Conservation (phyloP, 2,888 invertebrate species). For the Ochropacha duplaris region DNA sequence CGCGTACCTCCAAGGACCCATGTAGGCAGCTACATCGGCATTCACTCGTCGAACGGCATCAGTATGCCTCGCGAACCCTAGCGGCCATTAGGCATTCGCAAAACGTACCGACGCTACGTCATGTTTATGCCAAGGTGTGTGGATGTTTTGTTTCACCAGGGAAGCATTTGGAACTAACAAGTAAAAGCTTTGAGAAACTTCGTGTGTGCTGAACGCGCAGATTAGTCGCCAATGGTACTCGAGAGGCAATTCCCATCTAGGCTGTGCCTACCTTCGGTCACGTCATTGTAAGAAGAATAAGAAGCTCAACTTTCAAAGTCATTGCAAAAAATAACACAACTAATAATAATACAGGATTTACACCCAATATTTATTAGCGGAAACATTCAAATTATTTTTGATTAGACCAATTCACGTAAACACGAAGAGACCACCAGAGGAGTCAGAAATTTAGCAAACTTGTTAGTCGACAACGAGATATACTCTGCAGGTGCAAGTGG, state of each 20-base stretch:
- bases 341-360: background rate
- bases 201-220: no score
- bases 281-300: background rate
- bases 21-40: slow-evolving; percentile 51
- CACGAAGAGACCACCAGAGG: background rate
- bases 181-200: no score
- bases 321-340: background rate
- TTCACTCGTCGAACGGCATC: slow-evolving; percentile 43
- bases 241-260: no score
- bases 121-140: slow-evolving; percentile 65
- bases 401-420: slow-evolving; percentile 1
- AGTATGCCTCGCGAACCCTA: slow-evolving; percentile 46
- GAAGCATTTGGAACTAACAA: slow-evolving; percentile 43
- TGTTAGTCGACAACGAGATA: background rate
- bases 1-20: slow-evolving; percentile 46
- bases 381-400: background rate
- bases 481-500: slow-evolving; percentile 9
- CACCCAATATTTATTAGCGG: background rate
- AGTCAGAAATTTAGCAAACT: background rate
- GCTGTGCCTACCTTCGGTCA: no score
- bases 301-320: background rate
- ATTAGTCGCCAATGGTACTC: no score
- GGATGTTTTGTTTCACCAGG: slow-evolving; percentile 47
- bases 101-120: slow-evolving; percentile 74
- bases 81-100: slow-evolving; percentile 51